Conservation (phyloP, 2,113 vertebrate genomes). For the Larimichthys polyactis region DNA sequence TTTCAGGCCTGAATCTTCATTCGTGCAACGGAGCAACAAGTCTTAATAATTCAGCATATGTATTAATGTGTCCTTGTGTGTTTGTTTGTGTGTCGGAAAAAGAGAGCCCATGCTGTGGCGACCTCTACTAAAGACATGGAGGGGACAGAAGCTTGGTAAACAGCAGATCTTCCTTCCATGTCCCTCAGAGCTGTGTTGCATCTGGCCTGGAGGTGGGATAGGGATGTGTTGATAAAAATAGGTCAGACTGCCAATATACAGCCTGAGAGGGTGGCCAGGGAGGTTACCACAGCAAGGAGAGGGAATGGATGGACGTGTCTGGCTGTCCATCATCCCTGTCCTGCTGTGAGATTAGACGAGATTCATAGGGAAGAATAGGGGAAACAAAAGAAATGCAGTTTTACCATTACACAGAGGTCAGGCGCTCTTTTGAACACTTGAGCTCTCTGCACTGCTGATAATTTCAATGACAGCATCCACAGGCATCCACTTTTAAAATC, state of each 20-base stretch:
- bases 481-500: slow-evolving; percentile 62
- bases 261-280: slow-evolving; percentile 61
- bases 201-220: slow-evolving; percentile 68
- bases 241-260: slow-evolving; percentile 74
- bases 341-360: slow-evolving; percentile 56
- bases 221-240: slow-evolving; percentile 73
- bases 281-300: slow-evolving; percentile 59
- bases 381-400: slow-evolving; percentile 41
- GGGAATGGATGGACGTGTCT: slow-evolving; percentile 31
- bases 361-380: slow-evolving; percentile 23
- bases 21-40: background rate
- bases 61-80: slow-evolving; percentile 25
- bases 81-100: slow-evolving; percentile 4
- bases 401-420: slow-evolving; percentile 64
- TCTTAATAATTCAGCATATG: background rate
- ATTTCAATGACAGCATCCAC: slow-evolving; percentile 63
- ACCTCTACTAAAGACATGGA: slow-evolving; percentile 72
- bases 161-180: slow-evolving; percentile 57
- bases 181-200: slow-evolving; percentile 63
- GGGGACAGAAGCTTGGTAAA: slow-evolving; percentile 67
- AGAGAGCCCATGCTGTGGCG: slow-evolving; percentile 43
- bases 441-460: slow-evolving; percentile 27
- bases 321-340: slow-evolving; percentile 62
- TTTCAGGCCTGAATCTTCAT: background rate
- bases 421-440: slow-evolving; percentile 34